A percentile compares a stretch with the other conserved stretches of the same genome.
Conservation (phyloP, 2,797 vertebrate genomes). For the Smutsia temminckii region DNA sequence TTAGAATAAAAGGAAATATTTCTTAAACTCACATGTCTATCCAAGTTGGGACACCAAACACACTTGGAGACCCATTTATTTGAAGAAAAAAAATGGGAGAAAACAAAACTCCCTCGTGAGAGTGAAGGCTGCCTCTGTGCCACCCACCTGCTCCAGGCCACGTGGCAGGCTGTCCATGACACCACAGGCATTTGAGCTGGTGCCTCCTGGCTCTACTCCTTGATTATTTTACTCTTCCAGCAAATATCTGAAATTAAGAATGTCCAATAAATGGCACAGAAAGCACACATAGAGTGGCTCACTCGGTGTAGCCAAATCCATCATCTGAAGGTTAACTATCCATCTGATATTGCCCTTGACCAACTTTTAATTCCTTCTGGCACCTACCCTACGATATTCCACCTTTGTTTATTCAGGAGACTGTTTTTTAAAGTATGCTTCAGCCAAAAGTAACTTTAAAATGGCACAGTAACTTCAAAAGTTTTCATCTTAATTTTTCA, state of each 20-base stretch:
- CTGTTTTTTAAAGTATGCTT: background rate
- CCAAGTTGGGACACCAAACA: background rate
- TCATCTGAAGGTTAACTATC: background rate
- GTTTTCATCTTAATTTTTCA: too few species aligned
- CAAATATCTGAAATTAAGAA: background rate
- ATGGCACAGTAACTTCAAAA: background rate
- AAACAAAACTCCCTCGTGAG: rapidly evolving
- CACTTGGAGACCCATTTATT: background rate
- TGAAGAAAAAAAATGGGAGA: background rate
- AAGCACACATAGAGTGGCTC: background rate
- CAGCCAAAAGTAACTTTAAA: background rate
- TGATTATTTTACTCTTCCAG: too few species aligned
- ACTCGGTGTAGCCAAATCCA: background rate
- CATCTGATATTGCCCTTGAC: rapidly evolving
- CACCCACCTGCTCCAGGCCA: background rate
- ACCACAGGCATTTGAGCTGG: too few species aligned
- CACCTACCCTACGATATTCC: background rate
- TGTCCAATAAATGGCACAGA: background rate
- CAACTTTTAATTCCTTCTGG: background rate
- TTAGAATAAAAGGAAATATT: background rate
- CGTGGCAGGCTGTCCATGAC: background rate
- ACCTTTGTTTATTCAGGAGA: too few species aligned
- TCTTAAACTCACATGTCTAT: background rate
- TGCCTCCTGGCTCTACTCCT: background rate
- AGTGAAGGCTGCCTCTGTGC: too few species aligned